Percentiles rank a stretch among this genome's conserved stretches.
These are phyloP conservation scores for Miichthys miiuy DNA, from an alignment of 2,797 vertebrate species.

Conservation along the genomic window DNA sequence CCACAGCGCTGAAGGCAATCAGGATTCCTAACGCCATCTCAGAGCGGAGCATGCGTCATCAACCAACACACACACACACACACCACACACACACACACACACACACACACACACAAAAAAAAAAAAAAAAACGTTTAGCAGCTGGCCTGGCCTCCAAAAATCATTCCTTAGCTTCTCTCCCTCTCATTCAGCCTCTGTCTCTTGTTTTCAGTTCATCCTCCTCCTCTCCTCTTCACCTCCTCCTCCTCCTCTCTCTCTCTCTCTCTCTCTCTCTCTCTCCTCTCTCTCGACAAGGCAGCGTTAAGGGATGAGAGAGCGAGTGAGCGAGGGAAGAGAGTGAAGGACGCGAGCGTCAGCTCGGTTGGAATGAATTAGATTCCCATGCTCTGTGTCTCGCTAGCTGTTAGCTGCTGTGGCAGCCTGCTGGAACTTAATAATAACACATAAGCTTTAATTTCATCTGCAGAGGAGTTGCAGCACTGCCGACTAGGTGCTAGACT, in stretches of 20 bases:
- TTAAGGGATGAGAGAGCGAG: constrained; percentile 25
- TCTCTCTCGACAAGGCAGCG: constrained; percentile 47
- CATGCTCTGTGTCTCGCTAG: constrained; percentile 71
- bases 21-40: constrained; percentile 87
- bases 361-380: constrained; percentile 84
- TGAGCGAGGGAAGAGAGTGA: constrained; percentile 46
- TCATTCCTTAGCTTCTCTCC: constrained; percentile 69
- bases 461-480: constrained; percentile 58
- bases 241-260: constrained; percentile 23
- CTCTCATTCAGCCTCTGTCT: constrained; percentile 56
- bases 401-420: constrained; percentile 79
- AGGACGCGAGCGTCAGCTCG: constrained; percentile 73
- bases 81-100: constrained; percentile 73
- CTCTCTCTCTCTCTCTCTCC: constrained; percentile 34
- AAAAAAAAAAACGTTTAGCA: constrained; percentile 68
- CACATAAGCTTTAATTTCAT: constrained; percentile 37
- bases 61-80: constrained; percentile 47
- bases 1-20: constrained; percentile 88
- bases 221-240: constrained; percentile 17
- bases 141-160: constrained; percentile 77
- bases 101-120: constrained; percentile 75
- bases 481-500: constrained; percentile 58
- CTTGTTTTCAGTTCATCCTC: constrained; percentile 48
- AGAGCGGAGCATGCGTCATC: constrained; percentile 85
- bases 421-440: constrained; percentile 47